Evolutionary conservation across 2,113 vertebrate genomes (phyloP), one percentile per base, ranked within the genome.

Genomic region (Carollia perspicillata): DNA sequence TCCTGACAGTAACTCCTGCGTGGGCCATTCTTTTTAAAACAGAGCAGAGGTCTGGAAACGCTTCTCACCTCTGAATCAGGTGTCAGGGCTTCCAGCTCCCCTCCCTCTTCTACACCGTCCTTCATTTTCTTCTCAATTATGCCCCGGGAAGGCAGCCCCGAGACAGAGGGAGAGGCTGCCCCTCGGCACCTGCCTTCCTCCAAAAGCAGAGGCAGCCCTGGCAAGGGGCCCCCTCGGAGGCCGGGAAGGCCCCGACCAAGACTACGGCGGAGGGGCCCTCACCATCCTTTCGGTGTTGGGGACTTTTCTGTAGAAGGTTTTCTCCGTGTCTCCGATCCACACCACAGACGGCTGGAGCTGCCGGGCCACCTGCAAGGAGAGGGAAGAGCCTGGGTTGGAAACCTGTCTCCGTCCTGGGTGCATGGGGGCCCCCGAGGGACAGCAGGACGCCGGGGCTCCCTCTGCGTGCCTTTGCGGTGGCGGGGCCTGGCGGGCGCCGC

Each of bases 281-380:
- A 98, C 99, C 98, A 96, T 97, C 86, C 97, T 98, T 35, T 99
- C 98, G 3, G 83, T 18, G 20, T 96, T 98, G 0, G 96, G 97
- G 0, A 98, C 97, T 66, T 95, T 99, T 97, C 97, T 99, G 97
- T 98, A 98, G 98, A 99, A 99, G 20, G 98, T 97, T 98, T 98
- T 99, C 89, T 99, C 99, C 0, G 99, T 97, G 8, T 99, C 98
- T 93, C 98, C 98, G 20, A 99, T 99, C 99, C 99, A 99, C 42
- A 99, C 95, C 0, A 99, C 98, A 0, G 99, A 99, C 26, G 99
- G 99, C 96, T 99, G 99, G 86, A 99, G 96, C 75, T 98, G 97
- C 18, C 97, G 98, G 63, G 99, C 99, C 97, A 99, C 99, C 99
- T 99, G 93, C 22, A 44, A 0, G 22, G 35, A 53, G 60, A 66